Percentiles rank a stretch among this genome's conserved stretches.
Conservation (phyloP, 92 coral and sea anemone genomes). For the Actinostola sp. region DNA sequence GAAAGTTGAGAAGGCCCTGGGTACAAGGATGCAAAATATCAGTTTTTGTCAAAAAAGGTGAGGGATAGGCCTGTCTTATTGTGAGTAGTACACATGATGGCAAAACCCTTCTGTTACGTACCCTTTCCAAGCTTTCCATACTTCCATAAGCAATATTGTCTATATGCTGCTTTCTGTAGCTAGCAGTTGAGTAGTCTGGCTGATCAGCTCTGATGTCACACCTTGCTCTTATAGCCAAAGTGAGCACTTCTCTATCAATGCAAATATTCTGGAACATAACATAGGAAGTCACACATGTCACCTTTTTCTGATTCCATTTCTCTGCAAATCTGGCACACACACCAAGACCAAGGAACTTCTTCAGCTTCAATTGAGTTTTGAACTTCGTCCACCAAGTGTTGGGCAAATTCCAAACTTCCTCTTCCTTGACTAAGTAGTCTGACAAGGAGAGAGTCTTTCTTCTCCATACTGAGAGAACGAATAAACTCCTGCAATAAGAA, state of each 20-base stretch:
- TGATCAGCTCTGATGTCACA: constrained; percentile 72
- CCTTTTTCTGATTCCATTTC: constrained; percentile 49
- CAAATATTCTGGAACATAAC: constrained; percentile 45
- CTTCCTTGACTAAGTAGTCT: too few species aligned
- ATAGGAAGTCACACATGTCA: constrained; percentile 61
- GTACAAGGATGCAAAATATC: not conserved
- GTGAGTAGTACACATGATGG: constrained; percentile 55
- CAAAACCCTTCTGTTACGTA: constrained; percentile 53
- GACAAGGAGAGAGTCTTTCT: too few species aligned
- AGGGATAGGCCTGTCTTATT: constrained; percentile 54
- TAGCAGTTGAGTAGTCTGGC: constrained; percentile 39
- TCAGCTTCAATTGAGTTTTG: too few species aligned
- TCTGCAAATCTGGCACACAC: too few species aligned
- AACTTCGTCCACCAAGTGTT: too few species aligned
- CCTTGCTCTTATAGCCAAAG: constrained; percentile 60
- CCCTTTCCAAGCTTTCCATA: constrained; percentile 62
- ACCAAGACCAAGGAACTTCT: too few species aligned
- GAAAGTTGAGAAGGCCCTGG: constrained; percentile 10
- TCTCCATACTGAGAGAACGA: too few species aligned
- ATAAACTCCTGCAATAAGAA: too few species aligned
- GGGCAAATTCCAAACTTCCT: too few species aligned
- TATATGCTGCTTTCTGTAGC: constrained; percentile 56
- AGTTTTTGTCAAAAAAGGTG: constrained; percentile 16
- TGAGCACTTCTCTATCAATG: constrained; percentile 51
- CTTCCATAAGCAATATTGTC: constrained; percentile 61